Evolutionary conservation across 2,888 invertebrate species (phyloP), one percentile per base, ranked within the genome.

Genomic region (Clunio marinus): DNA sequence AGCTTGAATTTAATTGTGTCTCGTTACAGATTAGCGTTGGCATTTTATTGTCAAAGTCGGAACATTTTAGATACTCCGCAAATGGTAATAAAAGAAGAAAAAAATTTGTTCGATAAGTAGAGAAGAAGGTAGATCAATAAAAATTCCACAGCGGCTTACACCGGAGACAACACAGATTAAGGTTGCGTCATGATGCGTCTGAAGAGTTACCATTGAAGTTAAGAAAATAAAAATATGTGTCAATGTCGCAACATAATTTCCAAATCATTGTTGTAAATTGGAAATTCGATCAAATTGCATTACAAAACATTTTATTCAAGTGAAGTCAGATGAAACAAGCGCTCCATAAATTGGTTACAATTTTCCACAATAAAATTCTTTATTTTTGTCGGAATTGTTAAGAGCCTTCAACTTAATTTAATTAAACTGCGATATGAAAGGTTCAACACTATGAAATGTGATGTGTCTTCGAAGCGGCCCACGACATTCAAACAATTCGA

Each of bases 161-260:
- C 10, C 27, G 28, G 58, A 58, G 58, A 58, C 58, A 58, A 15
- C 28, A n/a, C n/a, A 58, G 27, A 27, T 58, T 58, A 28, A 28
- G 15, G 58, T 58, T 58, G 58, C 27, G 58, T 58, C 58, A 58
- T 55, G 58, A 58, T 28, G 27, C 58, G 25, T 58, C 58, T 27
- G 17, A 22, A 10, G 25, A n/a, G n/a, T 35, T 35, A 13, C 27
- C 15, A 28, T 58, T 24, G 17, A 45, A 15, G 15, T 15, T 15
- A 45, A 55, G 55, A 45, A n/a, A 15, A 10, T 8, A 35, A 27
- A 58, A 28, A 58, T 58, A 27, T 58, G 27, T 58, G 25, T 58
- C 58, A 58, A 58, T 58, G 28, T 58, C 58, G 58, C 55, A 55
- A 58, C 17, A 51, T 51, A 17, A 22, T 51, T 51, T 51, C 51